Conservation (phyloP, 1,140 invertebrate species). For the Lepidurus arcticus region DNA sequence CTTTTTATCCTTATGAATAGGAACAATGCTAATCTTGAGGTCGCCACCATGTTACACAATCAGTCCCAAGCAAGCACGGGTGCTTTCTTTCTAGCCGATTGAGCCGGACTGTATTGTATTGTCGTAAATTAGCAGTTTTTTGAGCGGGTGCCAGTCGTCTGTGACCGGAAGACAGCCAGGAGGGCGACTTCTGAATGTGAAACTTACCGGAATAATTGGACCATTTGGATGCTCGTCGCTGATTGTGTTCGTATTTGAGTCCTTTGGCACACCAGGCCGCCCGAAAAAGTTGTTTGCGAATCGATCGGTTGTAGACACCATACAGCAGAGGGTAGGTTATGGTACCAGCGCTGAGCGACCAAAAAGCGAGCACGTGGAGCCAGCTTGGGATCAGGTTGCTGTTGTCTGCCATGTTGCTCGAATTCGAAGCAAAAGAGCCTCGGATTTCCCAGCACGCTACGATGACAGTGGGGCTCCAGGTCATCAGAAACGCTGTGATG, state of each 20-base stretch:
- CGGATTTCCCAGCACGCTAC: conserved; percentile 31
- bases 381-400: not conserved
- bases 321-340: conserved; percentile 36
- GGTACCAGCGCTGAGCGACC: conserved; percentile 31
- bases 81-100: too few species aligned
- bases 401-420: not conserved
- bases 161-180: not conserved
- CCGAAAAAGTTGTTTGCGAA: conserved; percentile 34
- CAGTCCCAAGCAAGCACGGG: not conserved
- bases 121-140: not conserved
- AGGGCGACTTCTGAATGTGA: not conserved
- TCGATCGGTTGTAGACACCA: conserved; percentile 37
- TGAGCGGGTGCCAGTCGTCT: not conserved
- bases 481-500: conserved; percentile 35
- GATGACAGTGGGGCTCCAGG: conserved; percentile 33
- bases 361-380: conserved; percentile 33
- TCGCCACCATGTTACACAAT: not conserved
- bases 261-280: conserved; percentile 25
- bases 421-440: not conserved
- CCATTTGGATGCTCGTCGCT: conserved; percentile 31
- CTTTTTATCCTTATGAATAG: too few species aligned
- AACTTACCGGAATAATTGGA: conserved; percentile 33
- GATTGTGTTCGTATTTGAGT: conserved; percentile 17
- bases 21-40: not conserved
- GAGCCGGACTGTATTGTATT: not conserved